Conservation (phyloP, 2,113 vertebrate species). For the Polyodon spathula region DNA sequence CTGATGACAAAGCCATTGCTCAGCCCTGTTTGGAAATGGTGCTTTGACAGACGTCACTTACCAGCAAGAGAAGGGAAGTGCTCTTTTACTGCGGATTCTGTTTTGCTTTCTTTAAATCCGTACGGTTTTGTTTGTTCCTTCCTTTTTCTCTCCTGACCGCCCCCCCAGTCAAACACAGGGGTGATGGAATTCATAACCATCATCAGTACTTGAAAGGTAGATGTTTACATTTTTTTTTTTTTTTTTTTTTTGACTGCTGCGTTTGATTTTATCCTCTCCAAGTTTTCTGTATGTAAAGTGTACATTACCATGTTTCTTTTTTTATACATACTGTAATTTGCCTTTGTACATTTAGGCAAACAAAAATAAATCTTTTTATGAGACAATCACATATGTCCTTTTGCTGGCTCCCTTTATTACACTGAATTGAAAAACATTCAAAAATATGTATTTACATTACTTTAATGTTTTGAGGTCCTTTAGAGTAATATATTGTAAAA, state of each 20-base stretch:
- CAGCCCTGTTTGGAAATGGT: conserved; percentile 23
- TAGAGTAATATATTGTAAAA: too few relatives aligned
- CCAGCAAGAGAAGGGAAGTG: conserved; percentile 12
- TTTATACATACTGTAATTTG: too few relatives aligned
- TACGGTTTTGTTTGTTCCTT: conserved; percentile 25
- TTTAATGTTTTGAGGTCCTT: too few relatives aligned
- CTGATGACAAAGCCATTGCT: conserved; percentile 17
- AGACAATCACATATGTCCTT: too few relatives aligned
- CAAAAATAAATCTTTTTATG: too few relatives aligned
- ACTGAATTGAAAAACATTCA: too few relatives aligned
- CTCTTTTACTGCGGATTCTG: conserved; percentile 1
- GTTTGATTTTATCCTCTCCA: conserved; percentile 63
- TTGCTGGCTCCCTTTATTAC: too few relatives aligned
- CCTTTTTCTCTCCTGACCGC: conserved; percentile 35
- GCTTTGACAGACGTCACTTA: conserved; percentile 25
- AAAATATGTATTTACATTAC: too few relatives aligned
- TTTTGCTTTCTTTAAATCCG: conserved; percentile 9
- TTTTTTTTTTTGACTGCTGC: conserved; percentile 67
- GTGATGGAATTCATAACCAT: conserved; percentile 37
- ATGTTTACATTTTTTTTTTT: conserved; percentile 87
- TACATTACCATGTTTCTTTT: too few relatives aligned
- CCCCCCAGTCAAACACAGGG: conserved; percentile 48
- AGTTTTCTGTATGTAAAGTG: too few relatives aligned
- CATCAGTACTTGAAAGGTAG: conserved; percentile 55
- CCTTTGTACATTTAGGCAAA: too few relatives aligned